A percentile compares a stretch with the other conserved stretches of the same genome.
Conservation (phyloP, 2,113 vertebrate genomes). For the Eurystomus gularis region DNA sequence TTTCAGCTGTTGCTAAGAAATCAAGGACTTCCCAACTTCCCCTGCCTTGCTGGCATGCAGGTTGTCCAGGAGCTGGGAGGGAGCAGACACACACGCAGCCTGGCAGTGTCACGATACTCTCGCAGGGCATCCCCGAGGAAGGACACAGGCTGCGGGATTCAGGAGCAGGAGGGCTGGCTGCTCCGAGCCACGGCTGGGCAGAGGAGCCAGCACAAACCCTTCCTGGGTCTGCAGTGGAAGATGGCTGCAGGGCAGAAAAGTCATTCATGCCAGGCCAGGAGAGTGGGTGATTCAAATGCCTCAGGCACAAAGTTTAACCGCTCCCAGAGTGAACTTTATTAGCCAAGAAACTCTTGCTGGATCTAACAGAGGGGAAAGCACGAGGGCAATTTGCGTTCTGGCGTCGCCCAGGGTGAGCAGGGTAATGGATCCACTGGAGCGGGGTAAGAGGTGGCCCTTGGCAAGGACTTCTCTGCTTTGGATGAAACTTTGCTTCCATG, state of each 20-base stretch:
- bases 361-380: not conserved
- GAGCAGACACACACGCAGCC: not conserved
- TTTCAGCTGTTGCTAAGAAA: not conserved
- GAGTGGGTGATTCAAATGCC: not conserved
- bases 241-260: not conserved
- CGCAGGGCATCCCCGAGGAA: not conserved
- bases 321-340: conserved; percentile 42
- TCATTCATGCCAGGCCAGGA: not conserved
- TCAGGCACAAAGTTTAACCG: not conserved
- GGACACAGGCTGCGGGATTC: accelerated
- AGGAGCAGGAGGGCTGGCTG: not conserved
- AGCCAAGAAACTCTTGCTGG: not conserved
- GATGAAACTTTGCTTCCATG: not conserved
- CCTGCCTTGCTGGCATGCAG: not conserved
- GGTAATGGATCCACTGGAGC: conserved; percentile 40
- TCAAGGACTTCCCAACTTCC: not conserved
- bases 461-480: not conserved
- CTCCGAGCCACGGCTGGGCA: accelerated
- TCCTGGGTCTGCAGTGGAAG: not conserved
- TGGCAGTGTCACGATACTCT: not conserved
- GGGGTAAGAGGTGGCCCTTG: not conserved
- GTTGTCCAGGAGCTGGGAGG: not conserved
- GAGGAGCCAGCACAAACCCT: not conserved
- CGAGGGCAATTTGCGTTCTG: not conserved
- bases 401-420: not conserved